Conservation (phyloP, 2,113 vertebrate species). For the Sinocyclocheilus grahami region DNA sequence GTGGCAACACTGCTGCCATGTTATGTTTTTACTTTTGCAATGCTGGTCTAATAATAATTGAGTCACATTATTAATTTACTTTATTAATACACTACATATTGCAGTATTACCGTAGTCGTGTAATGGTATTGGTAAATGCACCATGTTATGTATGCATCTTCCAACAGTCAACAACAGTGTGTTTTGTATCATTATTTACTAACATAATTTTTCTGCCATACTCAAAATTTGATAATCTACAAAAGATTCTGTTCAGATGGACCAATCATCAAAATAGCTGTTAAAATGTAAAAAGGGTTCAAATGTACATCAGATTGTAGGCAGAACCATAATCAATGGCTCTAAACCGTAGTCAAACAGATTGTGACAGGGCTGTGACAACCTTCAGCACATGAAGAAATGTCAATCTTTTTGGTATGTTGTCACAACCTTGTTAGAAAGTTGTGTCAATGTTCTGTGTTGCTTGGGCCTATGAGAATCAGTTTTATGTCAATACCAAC, state of each 20-base stretch:
- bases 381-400: not conserved
- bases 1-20: not conserved
- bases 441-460: not conserved
- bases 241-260: not conserved
- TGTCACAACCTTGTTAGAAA: not conserved
- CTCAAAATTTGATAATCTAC: not conserved
- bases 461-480: not conserved
- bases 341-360: not conserved
- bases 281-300: not conserved
- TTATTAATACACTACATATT: not conserved
- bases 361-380: not conserved
- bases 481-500: not conserved
- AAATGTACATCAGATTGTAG: not conserved
- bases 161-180: not conserved
- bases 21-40: not conserved
- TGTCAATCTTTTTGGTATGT: not conserved
- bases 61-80: not conserved
- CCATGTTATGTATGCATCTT: not conserved
- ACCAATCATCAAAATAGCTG: not conserved
- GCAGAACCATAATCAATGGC: not conserved
- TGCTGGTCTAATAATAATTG: not conserved
- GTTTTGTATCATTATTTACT: not conserved
- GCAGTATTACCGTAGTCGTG: not conserved
- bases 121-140: not conserved
- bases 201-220: not conserved